These are phyloP conservation scores for Anagrus nilaparvatae DNA, from an alignment of 1,140 invertebrate species.

Conservation along the genomic window DNA sequence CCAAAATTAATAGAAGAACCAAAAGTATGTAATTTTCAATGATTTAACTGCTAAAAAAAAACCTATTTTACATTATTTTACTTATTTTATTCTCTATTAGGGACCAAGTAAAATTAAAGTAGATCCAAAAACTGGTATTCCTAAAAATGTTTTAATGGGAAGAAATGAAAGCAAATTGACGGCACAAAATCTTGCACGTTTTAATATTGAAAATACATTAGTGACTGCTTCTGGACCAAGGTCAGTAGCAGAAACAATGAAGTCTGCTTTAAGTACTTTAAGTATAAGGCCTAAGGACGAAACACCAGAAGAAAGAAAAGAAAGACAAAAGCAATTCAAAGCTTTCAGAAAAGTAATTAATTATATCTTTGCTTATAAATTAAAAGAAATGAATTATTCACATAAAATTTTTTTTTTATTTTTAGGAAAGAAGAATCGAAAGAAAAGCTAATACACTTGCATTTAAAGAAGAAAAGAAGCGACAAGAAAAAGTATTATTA, in stretches of 20 bases:
- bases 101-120: conserved; percentile 55
- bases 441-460: conserved; percentile 76
- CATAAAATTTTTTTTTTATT: conserved; percentile 14
- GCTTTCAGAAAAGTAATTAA: conserved; percentile 58
- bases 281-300: conserved; percentile 74
- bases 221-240: conserved; percentile 33
- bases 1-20: conserved; percentile 78
- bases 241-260: conserved; percentile 53
- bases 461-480: conserved; percentile 82
- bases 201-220: conserved; percentile 45
- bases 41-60: conserved; percentile 11
- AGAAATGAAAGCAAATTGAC: conserved; percentile 49
- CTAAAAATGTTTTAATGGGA: conserved; percentile 50
- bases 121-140: conserved; percentile 61
- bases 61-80: conserved; percentile 7
- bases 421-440: conserved; percentile 69
- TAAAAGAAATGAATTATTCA: conserved; percentile 7
- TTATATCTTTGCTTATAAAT: conserved; percentile 4
- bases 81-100: conserved; percentile 27
- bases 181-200: conserved; percentile 53
- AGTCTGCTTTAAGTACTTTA: conserved; percentile 57
- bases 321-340: conserved; percentile 73
- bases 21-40: conserved; percentile 40
- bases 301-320: conserved; percentile 66
- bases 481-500: conserved; percentile 64